These are phyloP conservation scores for Habropoda laboriosa DNA, from an alignment of 1,140 invertebrate species.

Conservation along the genomic window DNA sequence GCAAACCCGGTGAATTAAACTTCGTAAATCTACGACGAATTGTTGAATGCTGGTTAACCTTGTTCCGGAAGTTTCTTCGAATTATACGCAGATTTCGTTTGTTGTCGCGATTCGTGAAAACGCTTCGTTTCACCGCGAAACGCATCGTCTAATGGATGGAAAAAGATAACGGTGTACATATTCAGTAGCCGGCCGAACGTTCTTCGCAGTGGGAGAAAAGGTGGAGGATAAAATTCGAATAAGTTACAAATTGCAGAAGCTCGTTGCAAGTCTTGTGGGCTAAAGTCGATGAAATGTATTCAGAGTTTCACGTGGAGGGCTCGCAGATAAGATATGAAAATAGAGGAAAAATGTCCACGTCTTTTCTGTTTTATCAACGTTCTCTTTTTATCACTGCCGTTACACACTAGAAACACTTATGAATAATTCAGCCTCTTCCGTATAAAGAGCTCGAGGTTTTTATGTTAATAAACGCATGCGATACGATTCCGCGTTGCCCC, in stretches of 20 bases:
- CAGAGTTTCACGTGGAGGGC: not conserved
- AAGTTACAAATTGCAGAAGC: not conserved
- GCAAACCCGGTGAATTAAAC: no score
- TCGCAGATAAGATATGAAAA: conserved; percentile 6
- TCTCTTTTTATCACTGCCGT: not conserved
- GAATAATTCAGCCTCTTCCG: conserved; percentile 17
- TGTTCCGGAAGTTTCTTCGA: no score
- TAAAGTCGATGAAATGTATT: conserved; percentile 9
- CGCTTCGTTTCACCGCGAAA: not conserved
- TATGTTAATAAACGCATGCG: conserved; percentile 12
- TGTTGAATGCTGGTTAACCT: no score
- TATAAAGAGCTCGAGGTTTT: not conserved
- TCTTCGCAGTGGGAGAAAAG: not conserved
- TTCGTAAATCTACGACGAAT: no score
- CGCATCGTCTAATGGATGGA: not conserved
- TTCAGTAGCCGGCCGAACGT: not conserved
- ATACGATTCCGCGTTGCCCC: not conserved
- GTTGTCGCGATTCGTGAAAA: not conserved
- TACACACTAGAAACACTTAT: conserved; percentile 11
- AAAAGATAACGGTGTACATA: not conserved
- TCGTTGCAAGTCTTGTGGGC: not conserved
- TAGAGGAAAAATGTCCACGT: not conserved
- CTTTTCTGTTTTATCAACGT: conserved; percentile 7
- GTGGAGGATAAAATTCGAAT: conserved; percentile 12
- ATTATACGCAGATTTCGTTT: not conserved